Conservation (phyloP, 2,797 vertebrate species). For the Diceros bicornis region DNA sequence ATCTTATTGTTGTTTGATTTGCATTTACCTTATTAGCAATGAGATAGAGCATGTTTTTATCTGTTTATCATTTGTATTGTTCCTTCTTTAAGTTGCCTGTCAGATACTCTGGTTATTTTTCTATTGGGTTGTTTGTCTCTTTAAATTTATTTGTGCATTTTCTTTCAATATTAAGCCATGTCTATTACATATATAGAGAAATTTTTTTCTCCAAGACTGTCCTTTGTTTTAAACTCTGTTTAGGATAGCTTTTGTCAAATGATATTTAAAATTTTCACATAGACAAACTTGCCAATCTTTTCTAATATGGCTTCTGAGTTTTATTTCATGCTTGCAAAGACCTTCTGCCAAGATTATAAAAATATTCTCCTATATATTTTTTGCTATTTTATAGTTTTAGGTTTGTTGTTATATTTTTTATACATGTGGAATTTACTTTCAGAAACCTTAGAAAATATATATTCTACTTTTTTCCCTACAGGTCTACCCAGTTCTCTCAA, state of each 20-base stretch:
- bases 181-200: background rate
- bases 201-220: background rate
- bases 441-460: background rate
- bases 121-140: background rate
- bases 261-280: constrained; percentile 45
- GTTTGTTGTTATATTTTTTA: background rate
- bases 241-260: background rate
- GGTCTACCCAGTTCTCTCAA: background rate
- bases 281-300: background rate
- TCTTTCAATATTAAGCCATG: constrained; percentile 33
- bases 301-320: background rate
- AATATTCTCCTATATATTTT: background rate
- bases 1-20: constrained; percentile 2
- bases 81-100: background rate
- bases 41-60: background rate
- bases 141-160: constrained; percentile 12
- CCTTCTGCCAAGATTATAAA: constrained; percentile 5
- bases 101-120: background rate
- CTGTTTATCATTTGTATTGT: background rate
- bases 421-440: background rate
- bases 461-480: background rate
- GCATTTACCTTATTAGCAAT: background rate
- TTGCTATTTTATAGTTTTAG: background rate
- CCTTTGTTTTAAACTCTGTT: constrained; percentile 20
- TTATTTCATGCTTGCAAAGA: background rate